Evolutionary conservation across 1,140 invertebrate genomes (phyloP), one percentile per base, ranked within the genome.

Genomic region (Tetranychus urticae): DNA sequence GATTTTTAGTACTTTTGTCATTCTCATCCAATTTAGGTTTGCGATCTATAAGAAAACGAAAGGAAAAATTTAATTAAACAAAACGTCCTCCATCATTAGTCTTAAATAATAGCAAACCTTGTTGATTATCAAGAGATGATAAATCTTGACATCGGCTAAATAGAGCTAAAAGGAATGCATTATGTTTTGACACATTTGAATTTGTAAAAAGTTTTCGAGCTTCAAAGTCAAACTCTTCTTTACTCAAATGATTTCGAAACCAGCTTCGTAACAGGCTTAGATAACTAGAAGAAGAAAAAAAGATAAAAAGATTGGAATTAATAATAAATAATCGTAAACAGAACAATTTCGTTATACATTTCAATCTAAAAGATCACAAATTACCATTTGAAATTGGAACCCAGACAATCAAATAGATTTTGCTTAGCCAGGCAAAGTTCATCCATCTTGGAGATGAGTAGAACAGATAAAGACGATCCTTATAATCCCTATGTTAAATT

Each of bases 341-440:
- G 8, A 13, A 56, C 35, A 31, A 2, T 13, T 14, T 14, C 14
- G 13, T 36, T 57, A 12, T 34, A 13, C 31, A 23, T 45, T 45
- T 59, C 13, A 59, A 45, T 46, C 45, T 8, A 48, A 47, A 14
- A 23, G 13, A 45, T 13, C 7, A 34, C 31, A 50, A 60, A 34
- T 60, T 50, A 62, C 61, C 31, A 39, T 58, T 58, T 62, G 39
- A 58, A 62, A 47, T 58, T 46, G 56, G 61, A 37, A n/a, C 61
- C 61, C 5, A 62, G 47, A 35, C n/a, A 23, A 23, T 62, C 61
- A 31, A 42, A 39, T 5, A 62, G 55, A 36, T 47, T 37, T 37
- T 34, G 36, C 36, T 62, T 62, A 3, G 61, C 46, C 8, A 33
- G 6, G 5, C 57, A 13, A 14, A 62, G 42, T 13, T 56, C 60